These are phyloP conservation scores for Ceriagrion tenellum DNA, from an alignment of 2,888 invertebrate species.

Conservation along the genomic window DNA sequence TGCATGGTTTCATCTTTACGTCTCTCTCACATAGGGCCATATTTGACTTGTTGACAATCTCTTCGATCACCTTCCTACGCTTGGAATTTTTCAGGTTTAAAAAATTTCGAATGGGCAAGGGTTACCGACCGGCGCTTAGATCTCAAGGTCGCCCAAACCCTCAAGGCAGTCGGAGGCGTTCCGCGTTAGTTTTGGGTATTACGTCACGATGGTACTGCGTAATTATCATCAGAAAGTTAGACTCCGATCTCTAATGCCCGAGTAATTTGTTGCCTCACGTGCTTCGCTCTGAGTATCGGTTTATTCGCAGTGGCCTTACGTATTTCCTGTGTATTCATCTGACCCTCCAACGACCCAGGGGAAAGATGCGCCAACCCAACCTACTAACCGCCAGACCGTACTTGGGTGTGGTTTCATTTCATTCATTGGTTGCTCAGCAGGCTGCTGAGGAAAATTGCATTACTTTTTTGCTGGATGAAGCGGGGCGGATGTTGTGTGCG, in stretches of 20 bases:
- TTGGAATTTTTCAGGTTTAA: background rate
- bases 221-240: background rate
- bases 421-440: background rate
- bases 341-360: conserved; percentile 7
- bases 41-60: background rate
- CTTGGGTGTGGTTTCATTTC: conserved; percentile 53
- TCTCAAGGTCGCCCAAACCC: conserved; percentile 57
- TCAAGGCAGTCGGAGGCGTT: conserved; percentile 52
- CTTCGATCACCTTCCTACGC: background rate
- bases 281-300: background rate
- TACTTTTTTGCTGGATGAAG: background rate
- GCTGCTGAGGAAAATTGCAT: background rate
- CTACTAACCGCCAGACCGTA: conserved; percentile 45
- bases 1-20: background rate
- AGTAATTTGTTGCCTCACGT: background rate
- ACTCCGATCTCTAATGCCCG: background rate
- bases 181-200: conserved; percentile 41
- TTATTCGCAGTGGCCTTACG: background rate
- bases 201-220: conserved; percentile 1
- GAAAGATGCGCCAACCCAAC: conserved; percentile 44
- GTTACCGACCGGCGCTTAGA: conserved; percentile 56
- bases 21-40: background rate
- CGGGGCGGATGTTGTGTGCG: background rate
- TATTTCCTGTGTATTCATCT: conserved; percentile 49
- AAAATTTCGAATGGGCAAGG: conserved; percentile 2